Evolutionary conservation across 2,113 vertebrate species (phyloP).

Genomic region (Oreochromis aureus): DNA sequence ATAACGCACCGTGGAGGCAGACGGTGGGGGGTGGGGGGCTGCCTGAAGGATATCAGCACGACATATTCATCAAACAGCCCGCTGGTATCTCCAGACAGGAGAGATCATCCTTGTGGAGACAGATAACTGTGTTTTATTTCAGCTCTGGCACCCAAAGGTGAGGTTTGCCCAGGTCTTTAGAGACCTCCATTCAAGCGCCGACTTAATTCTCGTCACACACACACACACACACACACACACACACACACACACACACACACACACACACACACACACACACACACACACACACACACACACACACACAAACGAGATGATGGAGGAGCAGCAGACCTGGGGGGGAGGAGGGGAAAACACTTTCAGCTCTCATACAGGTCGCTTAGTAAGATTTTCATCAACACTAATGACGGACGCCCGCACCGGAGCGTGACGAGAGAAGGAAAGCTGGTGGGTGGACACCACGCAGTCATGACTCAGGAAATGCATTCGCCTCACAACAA

Average conservation of each 20-base stretch:
- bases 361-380: background rate
- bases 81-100: no score
- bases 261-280: background rate
- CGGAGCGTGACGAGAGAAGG: slow-evolving; percentile 9
- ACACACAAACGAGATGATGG: background rate
- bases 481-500: slow-evolving; percentile 37
- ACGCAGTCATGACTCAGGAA: slow-evolving; percentile 37
- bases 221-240: background rate
- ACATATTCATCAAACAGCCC: no score
- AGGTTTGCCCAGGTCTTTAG: no score
- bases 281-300: background rate
- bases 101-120: no score
- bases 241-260: background rate
- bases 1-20: no score
- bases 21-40: no score
- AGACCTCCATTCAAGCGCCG: background rate
- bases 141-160: no score
- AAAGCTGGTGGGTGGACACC: background rate
- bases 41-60: no score
- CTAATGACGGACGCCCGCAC: background rate
- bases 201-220: slow-evolving; percentile 9
- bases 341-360: background rate
- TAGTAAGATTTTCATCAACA: slow-evolving; percentile 1
- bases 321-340: background rate
- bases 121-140: no score